These are phyloP conservation scores for Echinops telfairi DNA, from an alignment of 2,113 vertebrate genomes.

Conservation along the genomic window DNA sequence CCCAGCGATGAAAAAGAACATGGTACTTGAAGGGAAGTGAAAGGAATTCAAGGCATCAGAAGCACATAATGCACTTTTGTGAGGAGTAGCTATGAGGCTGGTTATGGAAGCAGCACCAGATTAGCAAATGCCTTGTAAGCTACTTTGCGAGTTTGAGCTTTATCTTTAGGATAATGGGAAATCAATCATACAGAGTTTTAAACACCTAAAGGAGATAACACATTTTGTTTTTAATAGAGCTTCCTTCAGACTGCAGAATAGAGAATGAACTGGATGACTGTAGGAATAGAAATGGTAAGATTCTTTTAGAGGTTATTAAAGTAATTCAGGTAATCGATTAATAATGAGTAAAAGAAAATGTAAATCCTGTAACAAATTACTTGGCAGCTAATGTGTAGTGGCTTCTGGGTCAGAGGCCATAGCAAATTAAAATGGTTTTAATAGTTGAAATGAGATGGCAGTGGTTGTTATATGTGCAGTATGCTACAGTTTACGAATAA, in stretches of 20 bases:
- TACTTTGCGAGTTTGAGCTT: background rate
- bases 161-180: background rate
- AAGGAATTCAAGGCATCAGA: background rate
- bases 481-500: background rate
- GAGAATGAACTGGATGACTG: constrained; percentile 7
- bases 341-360: constrained; percentile 18
- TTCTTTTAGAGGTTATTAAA: background rate
- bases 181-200: background rate
- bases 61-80: background rate
- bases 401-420: background rate
- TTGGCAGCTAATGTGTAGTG: background rate
- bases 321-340: constrained; percentile 27
- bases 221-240: constrained; percentile 25
- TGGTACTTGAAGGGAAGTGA: background rate
- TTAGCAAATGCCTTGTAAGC: background rate
- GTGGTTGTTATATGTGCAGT: background rate
- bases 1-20: background rate
- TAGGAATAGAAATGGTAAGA: background rate
- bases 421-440: constrained; percentile 40
- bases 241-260: background rate
- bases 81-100: background rate
- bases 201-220: background rate
- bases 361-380: background rate
- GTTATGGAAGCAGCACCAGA: background rate
- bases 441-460: background rate